Evolutionary conservation across 1,140 invertebrate genomes (phyloP), one percentile per base, ranked within the genome.

Genomic region (Drosophila nikananu): DNA sequence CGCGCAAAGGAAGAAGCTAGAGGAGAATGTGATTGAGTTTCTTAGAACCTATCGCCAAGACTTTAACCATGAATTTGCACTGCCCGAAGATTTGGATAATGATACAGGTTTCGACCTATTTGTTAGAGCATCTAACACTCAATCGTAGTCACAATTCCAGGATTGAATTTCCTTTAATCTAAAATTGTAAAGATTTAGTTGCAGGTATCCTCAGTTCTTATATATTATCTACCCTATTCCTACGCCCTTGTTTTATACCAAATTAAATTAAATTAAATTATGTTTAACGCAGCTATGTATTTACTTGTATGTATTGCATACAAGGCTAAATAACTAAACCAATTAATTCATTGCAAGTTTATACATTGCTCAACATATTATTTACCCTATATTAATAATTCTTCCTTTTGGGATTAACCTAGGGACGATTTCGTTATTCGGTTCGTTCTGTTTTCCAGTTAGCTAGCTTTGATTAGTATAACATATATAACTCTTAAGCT

Each of bases 71-170:
- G 15, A 81, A 15, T 90, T 90, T 30, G 74, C 64, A 1, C 25
- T 89, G 52, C 84, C 84, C 3, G 84, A 89, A 30, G 81, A 89
- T 37, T 79, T 64, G 57, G 48, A 51, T n/a, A 10, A 21, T 19
- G 9, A n/a, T n/a, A 44, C 35, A 1, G 19, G 37, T 5, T 54
- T 54, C 8, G 51, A 37, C 1, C 13, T 71, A 25, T 68, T 57
- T 57, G 7, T 7, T 15, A 15, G 51, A 35, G 0, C 3, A 12
- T 7, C 15, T 5, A 15, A 44, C 2, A 5, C 2, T 5, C 23
- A 6, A 23, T 6, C 4, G 19, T 23, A 23, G 19, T 15, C 5
- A 15, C 44, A 46, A 10, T 19, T 41, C 7, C 13, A 37, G 17
- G 37, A 37, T 6, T 4, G 3, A 2, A 23, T 9, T 42, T 8